phyloP scores from a whole-genome alignment of 2,797 vertebrate species.

The Pseudomugil tenellus region DNA sequence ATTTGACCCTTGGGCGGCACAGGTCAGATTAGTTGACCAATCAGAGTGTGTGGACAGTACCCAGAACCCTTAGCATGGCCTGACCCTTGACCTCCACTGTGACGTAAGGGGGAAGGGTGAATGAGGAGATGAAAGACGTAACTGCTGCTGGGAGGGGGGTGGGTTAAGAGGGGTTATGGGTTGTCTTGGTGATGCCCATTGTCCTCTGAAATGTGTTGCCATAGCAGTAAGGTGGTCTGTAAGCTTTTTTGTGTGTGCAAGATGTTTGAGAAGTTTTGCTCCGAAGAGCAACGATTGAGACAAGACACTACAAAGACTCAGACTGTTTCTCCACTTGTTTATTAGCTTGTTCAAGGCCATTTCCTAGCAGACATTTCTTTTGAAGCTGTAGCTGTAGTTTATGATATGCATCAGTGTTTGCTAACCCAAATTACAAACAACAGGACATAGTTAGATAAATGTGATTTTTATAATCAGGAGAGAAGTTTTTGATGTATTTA shows the following conservation, averaged over 20 bases:
- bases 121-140: slow-evolving; percentile 85
- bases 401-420: slow-evolving; percentile 40
- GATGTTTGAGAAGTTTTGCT: slow-evolving; percentile 81
- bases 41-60: slow-evolving; percentile 84
- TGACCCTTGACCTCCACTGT: slow-evolving; percentile 82
- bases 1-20: slow-evolving; percentile 83
- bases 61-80: slow-evolving; percentile 83
- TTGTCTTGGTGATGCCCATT: slow-evolving; percentile 86
- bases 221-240: slow-evolving; percentile 86
- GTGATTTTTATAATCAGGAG: slow-evolving; percentile 5
- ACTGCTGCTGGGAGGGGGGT: slow-evolving; percentile 79
- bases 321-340: slow-evolving; percentile 69
- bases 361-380: slow-evolving; percentile 66
- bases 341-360: slow-evolving; percentile 63
- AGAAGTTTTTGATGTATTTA: slow-evolving; percentile 21
- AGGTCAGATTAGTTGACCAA: slow-evolving; percentile 86
- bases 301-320: slow-evolving; percentile 74
- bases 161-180: slow-evolving; percentile 88
- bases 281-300: slow-evolving; percentile 76
- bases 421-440: slow-evolving; percentile 44
- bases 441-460: slow-evolving; percentile 42
- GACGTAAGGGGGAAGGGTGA: slow-evolving; percentile 85
- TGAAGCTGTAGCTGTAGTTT: slow-evolving; percentile 58
- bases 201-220: slow-evolving; percentile 83
- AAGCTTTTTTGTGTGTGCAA: slow-evolving; percentile 80